Evolutionary conservation across 2,888 invertebrate genomes (phyloP).

Genomic region (Lysandra coridon): DNA sequence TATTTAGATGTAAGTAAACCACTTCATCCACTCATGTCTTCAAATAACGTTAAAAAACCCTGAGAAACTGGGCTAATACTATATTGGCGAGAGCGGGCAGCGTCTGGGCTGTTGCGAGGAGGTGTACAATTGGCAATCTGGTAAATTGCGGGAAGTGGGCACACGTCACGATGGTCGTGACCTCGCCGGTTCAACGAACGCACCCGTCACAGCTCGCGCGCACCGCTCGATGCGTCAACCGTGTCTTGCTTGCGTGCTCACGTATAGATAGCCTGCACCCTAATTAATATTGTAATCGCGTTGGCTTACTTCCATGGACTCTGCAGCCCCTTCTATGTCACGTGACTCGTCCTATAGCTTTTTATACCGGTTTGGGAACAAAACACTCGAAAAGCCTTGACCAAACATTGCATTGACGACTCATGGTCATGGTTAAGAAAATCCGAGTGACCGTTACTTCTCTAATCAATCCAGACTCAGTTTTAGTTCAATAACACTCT

Average conservation of each 20-base stretch:
- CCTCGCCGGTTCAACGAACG: slow-evolving; percentile 78
- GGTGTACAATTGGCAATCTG: slow-evolving; percentile 33
- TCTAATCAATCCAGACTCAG: not conserved
- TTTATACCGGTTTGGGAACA: not conserved
- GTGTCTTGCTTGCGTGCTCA: slow-evolving; percentile 44
- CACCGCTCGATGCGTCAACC: slow-evolving; percentile 65
- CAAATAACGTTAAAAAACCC: not conserved
- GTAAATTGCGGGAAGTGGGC: slow-evolving; percentile 52
- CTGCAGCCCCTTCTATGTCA: not conserved
- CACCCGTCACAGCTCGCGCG: slow-evolving; percentile 61
- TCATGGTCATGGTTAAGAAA: not conserved
- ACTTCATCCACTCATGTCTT: too few species aligned
- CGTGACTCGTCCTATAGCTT: not conserved
- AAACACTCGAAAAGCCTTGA: not conserved
- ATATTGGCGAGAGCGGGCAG: not conserved
- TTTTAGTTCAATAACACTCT: not conserved
- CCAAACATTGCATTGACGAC: not conserved
- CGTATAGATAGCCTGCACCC: slow-evolving; percentile 36
- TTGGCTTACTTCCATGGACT: not conserved
- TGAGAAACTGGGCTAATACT: not conserved
- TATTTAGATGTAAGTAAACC: too few species aligned
- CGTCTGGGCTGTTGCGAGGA: not conserved
- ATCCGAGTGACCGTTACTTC: not conserved
- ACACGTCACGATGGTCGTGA: slow-evolving; percentile 74
- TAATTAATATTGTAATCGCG: slow-evolving; percentile 27